Percentiles rank a stretch among this genome's conserved stretches.
phyloP scores from a whole-genome alignment of 2,797 vertebrate genomes.

The Percopsis omiscomaycus region DNA sequence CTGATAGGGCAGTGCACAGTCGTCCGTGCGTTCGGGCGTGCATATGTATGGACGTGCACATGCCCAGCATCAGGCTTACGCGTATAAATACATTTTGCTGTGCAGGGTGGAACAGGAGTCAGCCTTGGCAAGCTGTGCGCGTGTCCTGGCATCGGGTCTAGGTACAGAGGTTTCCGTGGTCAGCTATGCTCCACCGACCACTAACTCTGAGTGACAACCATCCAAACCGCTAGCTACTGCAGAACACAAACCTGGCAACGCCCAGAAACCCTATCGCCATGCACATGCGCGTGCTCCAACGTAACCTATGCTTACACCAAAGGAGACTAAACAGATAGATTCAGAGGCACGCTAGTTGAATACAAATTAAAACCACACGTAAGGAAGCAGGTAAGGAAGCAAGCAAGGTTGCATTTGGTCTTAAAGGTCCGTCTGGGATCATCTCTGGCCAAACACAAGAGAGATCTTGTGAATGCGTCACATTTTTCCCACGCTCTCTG shows the following conservation, averaged over 20 bases:
- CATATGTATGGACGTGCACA: slow-evolving; percentile 15
- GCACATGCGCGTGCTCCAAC: not conserved
- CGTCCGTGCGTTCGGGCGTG: slow-evolving; percentile 11
- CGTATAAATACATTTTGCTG: slow-evolving; percentile 84
- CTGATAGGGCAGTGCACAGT: slow-evolving; percentile 69
- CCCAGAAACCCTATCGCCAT: not conserved
- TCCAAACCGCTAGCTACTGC: slow-evolving; percentile 16
- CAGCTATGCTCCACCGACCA: slow-evolving; percentile 15
- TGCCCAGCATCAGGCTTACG: slow-evolving; percentile 64
- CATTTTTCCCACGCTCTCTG: slow-evolving; percentile 63
- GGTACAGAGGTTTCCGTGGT: slow-evolving; percentile 27
- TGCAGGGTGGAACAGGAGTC: slow-evolving; percentile 72
- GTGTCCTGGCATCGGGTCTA: slow-evolving; percentile 39
- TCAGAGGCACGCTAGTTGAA: not conserved
- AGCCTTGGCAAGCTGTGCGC: slow-evolving; percentile 63
- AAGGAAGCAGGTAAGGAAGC: too few relatives aligned
- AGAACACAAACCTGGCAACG: not conserved
- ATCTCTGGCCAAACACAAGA: slow-evolving; percentile 25
- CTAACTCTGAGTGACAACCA: slow-evolving; percentile 26
- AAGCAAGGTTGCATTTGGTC: too few relatives aligned
- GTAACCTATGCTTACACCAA: not conserved
- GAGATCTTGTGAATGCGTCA: slow-evolving; percentile 37
- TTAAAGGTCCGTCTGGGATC: slow-evolving; percentile 1
- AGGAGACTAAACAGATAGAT: not conserved
- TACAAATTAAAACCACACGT: too few relatives aligned